Evolutionary conservation across 2,113 vertebrate genomes (phyloP).

Genomic region (Tangachromis dhanisi): DNA sequence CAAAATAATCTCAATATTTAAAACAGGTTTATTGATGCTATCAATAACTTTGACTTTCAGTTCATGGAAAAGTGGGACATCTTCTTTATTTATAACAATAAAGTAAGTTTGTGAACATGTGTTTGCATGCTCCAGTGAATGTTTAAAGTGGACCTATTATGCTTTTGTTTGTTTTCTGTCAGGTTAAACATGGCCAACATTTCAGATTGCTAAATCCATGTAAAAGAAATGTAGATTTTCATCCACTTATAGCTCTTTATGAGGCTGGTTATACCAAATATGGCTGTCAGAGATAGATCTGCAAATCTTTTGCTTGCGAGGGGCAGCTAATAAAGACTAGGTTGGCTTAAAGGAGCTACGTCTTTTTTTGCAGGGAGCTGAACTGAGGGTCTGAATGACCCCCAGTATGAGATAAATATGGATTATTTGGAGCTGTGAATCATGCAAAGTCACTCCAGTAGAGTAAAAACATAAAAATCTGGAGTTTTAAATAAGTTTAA

Average conservation of each 20-base stretch:
- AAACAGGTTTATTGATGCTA: not conserved
- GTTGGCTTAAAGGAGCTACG: not conserved
- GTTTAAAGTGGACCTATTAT: not conserved
- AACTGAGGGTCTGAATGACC: not conserved
- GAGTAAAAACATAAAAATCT: not conserved
- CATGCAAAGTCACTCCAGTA: not conserved
- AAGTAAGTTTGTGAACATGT: not conserved
- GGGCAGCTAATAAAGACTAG: not conserved
- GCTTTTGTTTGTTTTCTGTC: not conserved
- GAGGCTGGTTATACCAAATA: not conserved
- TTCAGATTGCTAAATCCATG: not conserved
- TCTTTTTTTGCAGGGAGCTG: not conserved
- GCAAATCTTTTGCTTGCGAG: not conserved
- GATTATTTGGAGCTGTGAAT: not conserved
- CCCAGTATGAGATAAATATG: not conserved
- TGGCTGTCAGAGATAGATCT: not conserved
- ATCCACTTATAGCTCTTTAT: not conserved
- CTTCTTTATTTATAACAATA: slow-evolving; percentile 14
- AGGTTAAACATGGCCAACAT: not conserved
- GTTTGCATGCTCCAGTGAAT: not conserved
- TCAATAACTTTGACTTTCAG: not conserved
- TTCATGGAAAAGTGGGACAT: not conserved
- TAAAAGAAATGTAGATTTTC: not conserved
- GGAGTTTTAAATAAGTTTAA: not conserved
- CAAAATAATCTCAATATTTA: not conserved